These are phyloP conservation scores for Notechis scutatus DNA, from an alignment of 2,113 vertebrate genomes.

Conservation along the genomic window DNA sequence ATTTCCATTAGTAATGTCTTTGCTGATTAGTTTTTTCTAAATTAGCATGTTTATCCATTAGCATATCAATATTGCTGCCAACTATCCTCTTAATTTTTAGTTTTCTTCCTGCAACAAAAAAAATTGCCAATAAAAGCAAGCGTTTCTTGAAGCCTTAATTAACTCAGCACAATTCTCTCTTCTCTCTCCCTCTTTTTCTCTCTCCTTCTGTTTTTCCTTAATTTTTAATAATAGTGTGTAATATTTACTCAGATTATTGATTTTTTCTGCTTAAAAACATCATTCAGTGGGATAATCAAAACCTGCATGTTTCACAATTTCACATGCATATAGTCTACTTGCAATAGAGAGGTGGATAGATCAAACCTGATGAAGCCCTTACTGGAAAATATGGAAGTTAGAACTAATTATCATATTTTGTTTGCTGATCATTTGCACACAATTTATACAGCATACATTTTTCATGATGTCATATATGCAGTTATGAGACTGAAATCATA, in stretches of 20 bases:
- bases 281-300: slow-evolving; percentile 65
- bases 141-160: slow-evolving; percentile 81
- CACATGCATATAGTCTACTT: slow-evolving; percentile 35
- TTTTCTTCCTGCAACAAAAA: slow-evolving; percentile 77
- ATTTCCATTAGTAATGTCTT: slow-evolving; percentile 83
- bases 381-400: neutral
- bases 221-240: slow-evolving; percentile 73
- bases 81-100: slow-evolving; percentile 80
- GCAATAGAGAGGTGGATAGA: neutral
- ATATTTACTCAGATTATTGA: slow-evolving; percentile 78
- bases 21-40: slow-evolving; percentile 82
- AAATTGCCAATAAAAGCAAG: slow-evolving; percentile 80
- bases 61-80: slow-evolving; percentile 83
- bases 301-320: slow-evolving; percentile 57
- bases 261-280: slow-evolving; percentile 69
- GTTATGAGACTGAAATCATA: neutral
- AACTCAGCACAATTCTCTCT: slow-evolving; percentile 72
- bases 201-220: slow-evolving; percentile 63
- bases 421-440: slow-evolving; percentile 12
- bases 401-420: slow-evolving; percentile 6
- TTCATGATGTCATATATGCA: neutral
- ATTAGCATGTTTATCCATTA: slow-evolving; percentile 84
- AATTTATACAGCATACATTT: neutral
- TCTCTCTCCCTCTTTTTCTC: slow-evolving; percentile 4
- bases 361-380: neutral